Conservation (phyloP, 92 coral and sea anemone species). For the Bergia puertoricense region DNA sequence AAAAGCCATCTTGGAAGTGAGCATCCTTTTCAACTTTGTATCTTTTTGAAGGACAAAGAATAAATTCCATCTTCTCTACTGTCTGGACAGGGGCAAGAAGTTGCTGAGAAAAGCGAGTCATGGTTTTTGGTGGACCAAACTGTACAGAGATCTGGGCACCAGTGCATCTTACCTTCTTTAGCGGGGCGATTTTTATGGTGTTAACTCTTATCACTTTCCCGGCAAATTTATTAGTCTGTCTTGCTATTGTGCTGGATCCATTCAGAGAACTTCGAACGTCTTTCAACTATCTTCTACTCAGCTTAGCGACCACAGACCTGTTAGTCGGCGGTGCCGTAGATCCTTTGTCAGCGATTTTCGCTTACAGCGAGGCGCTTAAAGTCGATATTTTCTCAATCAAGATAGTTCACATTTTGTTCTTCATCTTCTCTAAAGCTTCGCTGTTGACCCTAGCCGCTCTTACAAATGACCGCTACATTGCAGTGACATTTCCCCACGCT, state of each 20-base stretch:
- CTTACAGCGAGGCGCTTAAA: conserved; percentile 67
- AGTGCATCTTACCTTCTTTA: conserved; percentile 62
- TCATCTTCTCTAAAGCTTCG: conserved; percentile 39
- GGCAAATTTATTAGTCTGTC: conserved; percentile 76
- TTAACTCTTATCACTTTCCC: conserved; percentile 71
- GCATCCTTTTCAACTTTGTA: too few species aligned
- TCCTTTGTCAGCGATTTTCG: conserved; percentile 70
- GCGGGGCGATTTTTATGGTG: conserved; percentile 63
- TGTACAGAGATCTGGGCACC: conserved; percentile 59
- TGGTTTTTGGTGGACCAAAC: conserved; percentile 32
- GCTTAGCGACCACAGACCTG: conserved; percentile 78
- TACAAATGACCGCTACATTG: conserved; percentile 78
- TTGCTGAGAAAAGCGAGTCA: not conserved
- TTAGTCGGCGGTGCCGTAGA: conserved; percentile 77
- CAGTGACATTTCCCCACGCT: conserved; percentile 63
- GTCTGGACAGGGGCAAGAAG: not conserved
- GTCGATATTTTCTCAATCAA: conserved; percentile 51
- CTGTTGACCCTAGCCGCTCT: conserved; percentile 72
- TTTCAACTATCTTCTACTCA: conserved; percentile 70
- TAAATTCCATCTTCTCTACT: too few species aligned
- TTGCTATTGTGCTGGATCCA: conserved; percentile 77
- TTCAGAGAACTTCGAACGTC: conserved; percentile 76
- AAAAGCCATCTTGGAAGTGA: too few species aligned
- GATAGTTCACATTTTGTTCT: conserved; percentile 51
- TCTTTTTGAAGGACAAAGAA: too few species aligned